Percentiles rank a stretch among this genome's conserved stretches.
phyloP scores from a whole-genome alignment of 2,888 invertebrate genomes.

The Drosophila aldrichi region DNA sequence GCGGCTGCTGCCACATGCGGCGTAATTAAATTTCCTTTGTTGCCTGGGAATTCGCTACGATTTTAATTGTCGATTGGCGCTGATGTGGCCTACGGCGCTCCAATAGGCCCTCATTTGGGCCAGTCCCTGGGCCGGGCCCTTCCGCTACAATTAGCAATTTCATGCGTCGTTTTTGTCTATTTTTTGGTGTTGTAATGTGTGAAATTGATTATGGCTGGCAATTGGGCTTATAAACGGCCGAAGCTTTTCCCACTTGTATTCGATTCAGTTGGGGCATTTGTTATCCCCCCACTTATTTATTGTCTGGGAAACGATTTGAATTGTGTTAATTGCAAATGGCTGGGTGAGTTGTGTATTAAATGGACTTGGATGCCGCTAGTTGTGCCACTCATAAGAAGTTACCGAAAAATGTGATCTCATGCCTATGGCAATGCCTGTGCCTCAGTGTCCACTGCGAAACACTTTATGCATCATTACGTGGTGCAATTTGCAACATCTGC shows the following conservation, averaged over 20 bases:
- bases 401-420: conserved; percentile 9
- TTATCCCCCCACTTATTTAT: conserved; percentile 1
- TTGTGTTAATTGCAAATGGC: conserved; percentile 19
- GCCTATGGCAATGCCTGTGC: not conserved
- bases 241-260: conserved; percentile 49
- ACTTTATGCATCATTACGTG: conserved; percentile 28
- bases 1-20: conserved; percentile 65
- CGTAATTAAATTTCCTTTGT: conserved; percentile 79
- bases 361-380: conserved; percentile 3
- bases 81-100: conserved; percentile 61
- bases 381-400: conserved; percentile 13
- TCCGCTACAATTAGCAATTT: conserved; percentile 77
- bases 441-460: conserved; percentile 2
- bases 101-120: conserved; percentile 31
- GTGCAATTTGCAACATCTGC: conserved; percentile 49
- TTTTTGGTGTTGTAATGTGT: conserved; percentile 66
- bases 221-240: conserved; percentile 61
- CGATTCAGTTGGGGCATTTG: conserved; percentile 5
- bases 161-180: conserved; percentile 61
- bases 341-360: conserved; percentile 2
- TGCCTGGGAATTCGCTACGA: conserved; percentile 76
- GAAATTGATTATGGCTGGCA: conserved; percentile 76
- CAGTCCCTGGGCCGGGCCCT: conserved; percentile 57
- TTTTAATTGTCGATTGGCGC: conserved; percentile 68
- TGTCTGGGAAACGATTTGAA: conserved; percentile 40